Conservation (phyloP, 2,888 invertebrate genomes). For the Orchesellides sinensis region DNA sequence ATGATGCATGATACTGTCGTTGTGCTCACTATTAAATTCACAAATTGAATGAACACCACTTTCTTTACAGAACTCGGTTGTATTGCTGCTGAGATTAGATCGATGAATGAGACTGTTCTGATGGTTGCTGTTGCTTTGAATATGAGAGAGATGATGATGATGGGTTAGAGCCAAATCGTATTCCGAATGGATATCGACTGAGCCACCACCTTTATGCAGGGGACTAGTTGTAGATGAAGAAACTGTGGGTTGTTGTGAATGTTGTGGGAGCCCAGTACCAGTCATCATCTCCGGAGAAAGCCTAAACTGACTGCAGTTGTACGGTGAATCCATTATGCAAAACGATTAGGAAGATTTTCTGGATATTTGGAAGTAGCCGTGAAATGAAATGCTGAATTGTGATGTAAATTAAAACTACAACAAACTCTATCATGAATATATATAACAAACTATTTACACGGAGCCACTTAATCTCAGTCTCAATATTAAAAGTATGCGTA, state of each 20-base stretch:
- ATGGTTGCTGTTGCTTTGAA: conserved; percentile 53
- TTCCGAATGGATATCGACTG: conserved; percentile 62
- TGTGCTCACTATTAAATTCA: conserved; percentile 33
- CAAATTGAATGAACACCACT: conserved; percentile 29
- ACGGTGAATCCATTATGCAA: conserved; percentile 51
- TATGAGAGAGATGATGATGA: conserved; percentile 53
- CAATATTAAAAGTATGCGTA: too few species aligned
- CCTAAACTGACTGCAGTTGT: conserved; percentile 60
- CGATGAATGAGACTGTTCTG: conserved; percentile 52
- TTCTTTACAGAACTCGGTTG: conserved; percentile 33
- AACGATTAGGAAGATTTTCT: not conserved
- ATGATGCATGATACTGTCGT: conserved; percentile 63
- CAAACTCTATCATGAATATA: too few species aligned
- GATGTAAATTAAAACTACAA: too few species aligned
- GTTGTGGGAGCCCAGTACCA: conserved; percentile 34
- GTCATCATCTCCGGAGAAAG: conserved; percentile 59
- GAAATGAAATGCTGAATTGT: too few species aligned
- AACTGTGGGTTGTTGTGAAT: conserved; percentile 55
- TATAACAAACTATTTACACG: too few species aligned
- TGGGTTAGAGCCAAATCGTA: conserved; percentile 57
- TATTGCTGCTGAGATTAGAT: conserved; percentile 36
- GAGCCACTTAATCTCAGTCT: too few species aligned
- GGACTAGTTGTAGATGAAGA: conserved; percentile 49
- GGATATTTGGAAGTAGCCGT: not conserved
- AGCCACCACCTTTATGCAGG: conserved; percentile 56